Evolutionary conservation across 2,888 invertebrate genomes (phyloP).

Genomic region (Oscheius sp.): DNA sequence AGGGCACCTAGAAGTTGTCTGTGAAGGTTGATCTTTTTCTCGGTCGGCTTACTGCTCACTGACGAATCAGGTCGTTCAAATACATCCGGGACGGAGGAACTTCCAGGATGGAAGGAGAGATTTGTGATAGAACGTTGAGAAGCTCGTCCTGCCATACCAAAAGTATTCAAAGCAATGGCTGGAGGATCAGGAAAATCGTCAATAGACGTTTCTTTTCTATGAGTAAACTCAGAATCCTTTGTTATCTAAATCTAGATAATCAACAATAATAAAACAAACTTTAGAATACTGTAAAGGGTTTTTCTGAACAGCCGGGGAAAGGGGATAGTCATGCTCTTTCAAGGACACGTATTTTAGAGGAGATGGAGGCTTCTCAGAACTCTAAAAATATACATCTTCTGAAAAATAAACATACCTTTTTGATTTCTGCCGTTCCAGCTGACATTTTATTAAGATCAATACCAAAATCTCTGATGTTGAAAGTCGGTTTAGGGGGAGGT

Average conservation of each 20-base stretch:
- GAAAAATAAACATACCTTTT: neutral
- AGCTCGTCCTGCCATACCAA: slow-evolving; percentile 29
- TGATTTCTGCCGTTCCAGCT: slow-evolving; percentile 8
- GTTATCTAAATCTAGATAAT: neutral
- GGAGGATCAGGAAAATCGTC: slow-evolving; percentile 45
- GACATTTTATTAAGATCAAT: slow-evolving; percentile 35
- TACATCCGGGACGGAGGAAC: slow-evolving; percentile 36
- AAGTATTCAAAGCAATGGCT: slow-evolving; percentile 45
- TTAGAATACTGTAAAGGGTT: neutral
- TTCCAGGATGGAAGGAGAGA: slow-evolving; percentile 43
- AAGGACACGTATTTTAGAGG: slow-evolving; percentile 3
- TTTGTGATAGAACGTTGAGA: slow-evolving; percentile 49
- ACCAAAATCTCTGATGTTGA: slow-evolving; percentile 43
- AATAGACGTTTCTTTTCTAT: slow-evolving; percentile 16
- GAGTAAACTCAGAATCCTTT: neutral
- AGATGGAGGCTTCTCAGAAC: neutral
- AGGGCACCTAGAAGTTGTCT: slow-evolving; percentile 40
- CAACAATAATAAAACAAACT: neutral
- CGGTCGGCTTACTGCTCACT: slow-evolving; percentile 4
- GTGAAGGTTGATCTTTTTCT: slow-evolving; percentile 21
- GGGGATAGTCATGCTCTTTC: neutral
- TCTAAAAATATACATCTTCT: too few relatives aligned
- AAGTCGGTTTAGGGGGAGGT: slow-evolving; percentile 31
- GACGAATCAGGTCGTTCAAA: slow-evolving; percentile 52
- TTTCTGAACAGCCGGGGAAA: too few relatives aligned